These are phyloP conservation scores for Timandra comae DNA, from an alignment of 2,888 invertebrate genomes.

Conservation along the genomic window DNA sequence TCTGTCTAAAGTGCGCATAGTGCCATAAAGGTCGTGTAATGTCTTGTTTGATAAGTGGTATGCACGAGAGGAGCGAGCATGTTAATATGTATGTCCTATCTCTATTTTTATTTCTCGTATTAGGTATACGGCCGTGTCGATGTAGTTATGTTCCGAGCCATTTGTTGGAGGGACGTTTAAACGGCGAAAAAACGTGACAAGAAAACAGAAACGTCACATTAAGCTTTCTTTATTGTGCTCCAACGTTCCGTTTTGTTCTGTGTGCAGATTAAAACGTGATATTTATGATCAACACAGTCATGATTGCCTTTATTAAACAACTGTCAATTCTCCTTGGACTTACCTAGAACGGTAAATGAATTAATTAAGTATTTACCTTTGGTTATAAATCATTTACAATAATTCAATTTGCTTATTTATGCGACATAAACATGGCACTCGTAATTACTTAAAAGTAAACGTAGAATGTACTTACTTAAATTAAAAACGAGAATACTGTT, in stretches of 20 bases:
- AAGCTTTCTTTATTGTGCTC: constrained; percentile 54
- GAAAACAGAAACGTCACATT: constrained; percentile 63
- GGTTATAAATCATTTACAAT: too few relatives aligned
- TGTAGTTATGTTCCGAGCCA: constrained; percentile 58
- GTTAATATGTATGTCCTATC: constrained; percentile 20
- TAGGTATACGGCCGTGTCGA: constrained; percentile 39
- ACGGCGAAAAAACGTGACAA: constrained; percentile 67
- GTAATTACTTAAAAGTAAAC: too few relatives aligned
- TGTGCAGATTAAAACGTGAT: constrained; percentile 59
- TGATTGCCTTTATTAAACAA: constrained; percentile 20
- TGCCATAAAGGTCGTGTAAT: constrained; percentile 2
- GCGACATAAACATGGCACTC: too few relatives aligned
- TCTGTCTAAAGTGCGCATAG: too few relatives aligned
- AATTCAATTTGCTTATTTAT: too few relatives aligned
- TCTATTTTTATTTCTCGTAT: constrained; percentile 36
- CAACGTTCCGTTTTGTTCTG: constrained; percentile 49
- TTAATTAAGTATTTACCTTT: too few relatives aligned
- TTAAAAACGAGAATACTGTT: too few relatives aligned
- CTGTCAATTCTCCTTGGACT: not conserved
- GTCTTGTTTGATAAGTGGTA: constrained; percentile 2
- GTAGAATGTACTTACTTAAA: too few relatives aligned
- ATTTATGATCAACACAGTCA: constrained; percentile 37
- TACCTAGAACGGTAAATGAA: too few relatives aligned
- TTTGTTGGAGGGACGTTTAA: constrained; percentile 63
- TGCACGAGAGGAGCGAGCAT: constrained; percentile 1